phyloP scores from a whole-genome alignment of 1,140 invertebrate genomes.

The Antheraea pernyi region DNA sequence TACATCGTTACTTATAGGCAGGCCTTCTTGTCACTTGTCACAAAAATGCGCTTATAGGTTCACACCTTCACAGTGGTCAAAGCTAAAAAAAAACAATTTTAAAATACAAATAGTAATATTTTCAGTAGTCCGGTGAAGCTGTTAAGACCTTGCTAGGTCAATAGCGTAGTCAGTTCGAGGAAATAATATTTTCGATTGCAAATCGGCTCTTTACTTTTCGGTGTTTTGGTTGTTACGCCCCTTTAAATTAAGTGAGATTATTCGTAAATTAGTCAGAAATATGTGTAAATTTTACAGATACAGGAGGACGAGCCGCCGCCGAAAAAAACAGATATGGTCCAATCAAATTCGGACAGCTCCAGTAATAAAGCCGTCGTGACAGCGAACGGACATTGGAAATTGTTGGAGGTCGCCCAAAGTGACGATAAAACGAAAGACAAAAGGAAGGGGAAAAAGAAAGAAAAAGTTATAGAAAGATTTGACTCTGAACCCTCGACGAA shows the following conservation, averaged over 20 bases:
- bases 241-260: too few relatives aligned
- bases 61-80: too few relatives aligned
- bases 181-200: too few relatives aligned
- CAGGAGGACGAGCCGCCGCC: constrained; percentile 45
- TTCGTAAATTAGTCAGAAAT: neutral
- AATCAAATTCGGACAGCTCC: constrained; percentile 21
- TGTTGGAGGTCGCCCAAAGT: neutral
- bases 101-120: too few relatives aligned
- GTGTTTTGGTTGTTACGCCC: neutral
- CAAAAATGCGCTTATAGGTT: too few relatives aligned
- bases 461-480: constrained; percentile 42
- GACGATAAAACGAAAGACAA: constrained; percentile 23
- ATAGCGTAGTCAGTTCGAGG: too few relatives aligned
- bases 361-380: constrained; percentile 23
- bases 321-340: constrained; percentile 42
- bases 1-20: too few relatives aligned
- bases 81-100: too few relatives aligned
- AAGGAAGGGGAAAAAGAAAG: constrained; percentile 29
- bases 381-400: constrained; percentile 23
- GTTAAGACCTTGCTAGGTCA: too few relatives aligned
- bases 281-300: constrained; percentile 29
- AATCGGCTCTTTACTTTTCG: too few relatives aligned
- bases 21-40: too few relatives aligned
- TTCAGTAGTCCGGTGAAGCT: too few relatives aligned
- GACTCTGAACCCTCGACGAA: constrained; percentile 38